phyloP scores from a whole-genome alignment of 2,888 invertebrate genomes.

The Andrena bicolor region DNA sequence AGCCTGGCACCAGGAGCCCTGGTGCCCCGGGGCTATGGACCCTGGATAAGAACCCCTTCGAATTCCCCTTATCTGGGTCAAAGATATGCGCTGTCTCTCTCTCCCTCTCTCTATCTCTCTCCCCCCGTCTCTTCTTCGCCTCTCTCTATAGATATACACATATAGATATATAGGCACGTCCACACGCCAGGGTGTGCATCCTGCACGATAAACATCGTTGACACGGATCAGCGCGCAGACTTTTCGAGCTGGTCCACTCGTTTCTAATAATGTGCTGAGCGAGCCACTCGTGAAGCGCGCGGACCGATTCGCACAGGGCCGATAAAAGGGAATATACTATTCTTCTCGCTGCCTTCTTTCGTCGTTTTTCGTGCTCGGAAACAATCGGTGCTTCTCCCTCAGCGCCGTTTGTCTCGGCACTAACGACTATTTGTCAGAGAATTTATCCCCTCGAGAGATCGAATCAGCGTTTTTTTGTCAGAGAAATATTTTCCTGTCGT shows the following conservation, averaged over 20 bases:
- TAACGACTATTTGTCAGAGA: not conserved
- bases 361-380: not conserved
- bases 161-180: not conserved
- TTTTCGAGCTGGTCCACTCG: constrained; percentile 33
- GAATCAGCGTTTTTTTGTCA: not conserved
- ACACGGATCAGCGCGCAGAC: constrained; percentile 58
- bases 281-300: not conserved
- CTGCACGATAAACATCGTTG: constrained; percentile 66
- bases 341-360: not conserved
- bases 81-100: constrained; percentile 60
- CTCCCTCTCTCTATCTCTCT: not conserved
- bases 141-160: constrained; percentile 8
- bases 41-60: constrained; percentile 70
- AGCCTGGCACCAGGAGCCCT: constrained; percentile 57
- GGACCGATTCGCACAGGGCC: not conserved
- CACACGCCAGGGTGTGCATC: constrained; percentile 30
- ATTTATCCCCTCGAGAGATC: not conserved
- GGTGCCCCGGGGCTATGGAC: constrained; percentile 63
- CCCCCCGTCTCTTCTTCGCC: not conserved
- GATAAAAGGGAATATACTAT: not conserved
- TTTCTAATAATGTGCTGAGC: constrained; percentile 42
- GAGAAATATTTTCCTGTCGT: not conserved
- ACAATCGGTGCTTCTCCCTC: not conserved
- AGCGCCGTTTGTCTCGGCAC: not conserved
- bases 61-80: constrained; percentile 73